phyloP scores from a whole-genome alignment of 2,888 invertebrate genomes.

The Ennomos erosarius region DNA sequence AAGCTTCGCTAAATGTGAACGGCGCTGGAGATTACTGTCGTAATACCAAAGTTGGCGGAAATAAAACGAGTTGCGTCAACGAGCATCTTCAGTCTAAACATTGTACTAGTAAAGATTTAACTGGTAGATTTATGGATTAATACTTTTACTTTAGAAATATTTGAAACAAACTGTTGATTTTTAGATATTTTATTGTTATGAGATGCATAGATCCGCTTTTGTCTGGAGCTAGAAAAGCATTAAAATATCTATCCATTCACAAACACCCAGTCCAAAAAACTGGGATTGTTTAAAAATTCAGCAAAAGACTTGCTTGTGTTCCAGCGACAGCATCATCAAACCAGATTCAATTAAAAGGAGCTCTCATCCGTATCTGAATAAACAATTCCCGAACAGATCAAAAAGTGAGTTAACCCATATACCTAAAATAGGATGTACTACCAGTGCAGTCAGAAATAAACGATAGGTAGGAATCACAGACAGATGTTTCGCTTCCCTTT shows the following conservation, averaged over 20 bases:
- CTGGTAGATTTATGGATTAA: too few species aligned
- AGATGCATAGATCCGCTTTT: too few species aligned
- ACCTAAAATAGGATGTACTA: constrained; percentile 43
- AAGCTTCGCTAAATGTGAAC: constrained; percentile 15
- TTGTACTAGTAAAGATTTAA: too few species aligned
- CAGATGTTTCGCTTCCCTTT: constrained; percentile 53
- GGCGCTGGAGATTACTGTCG: constrained; percentile 1
- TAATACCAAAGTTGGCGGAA: too few species aligned
- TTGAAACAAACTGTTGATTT: too few species aligned
- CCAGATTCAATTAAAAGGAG: constrained; percentile 29
- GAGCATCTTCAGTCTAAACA: too few species aligned
- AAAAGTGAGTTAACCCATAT: constrained; percentile 36
- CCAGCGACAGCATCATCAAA: constrained; percentile 18
- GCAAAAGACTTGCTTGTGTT: not conserved
- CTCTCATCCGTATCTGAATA: constrained; percentile 22
- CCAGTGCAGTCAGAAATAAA: constrained; percentile 51
- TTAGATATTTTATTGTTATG: too few species aligned
- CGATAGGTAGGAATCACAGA: constrained; percentile 43
- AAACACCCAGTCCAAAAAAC: not conserved
- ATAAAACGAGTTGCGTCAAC: too few species aligned
- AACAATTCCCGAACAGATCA: constrained; percentile 24
- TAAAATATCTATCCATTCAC: too few species aligned
- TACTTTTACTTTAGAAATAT: too few species aligned
- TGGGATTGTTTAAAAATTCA: not conserved
- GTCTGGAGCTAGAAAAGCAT: too few species aligned